Base-by-base conservation (phyloP, 2,888 invertebrate species). In the Drosophila rubida region DNA sequence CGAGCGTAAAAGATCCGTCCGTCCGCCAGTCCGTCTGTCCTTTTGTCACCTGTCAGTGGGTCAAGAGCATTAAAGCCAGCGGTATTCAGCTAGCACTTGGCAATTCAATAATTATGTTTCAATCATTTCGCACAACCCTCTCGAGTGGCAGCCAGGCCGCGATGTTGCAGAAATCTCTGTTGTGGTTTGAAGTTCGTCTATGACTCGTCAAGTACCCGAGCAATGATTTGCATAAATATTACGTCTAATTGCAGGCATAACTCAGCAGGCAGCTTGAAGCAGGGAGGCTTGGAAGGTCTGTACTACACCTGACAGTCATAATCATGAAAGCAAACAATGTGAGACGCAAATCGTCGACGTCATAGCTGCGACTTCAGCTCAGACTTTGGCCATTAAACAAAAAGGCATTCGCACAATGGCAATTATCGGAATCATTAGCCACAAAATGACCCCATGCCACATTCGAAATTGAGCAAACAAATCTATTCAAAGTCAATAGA, bases 341-440 rank as follows among this genome's bases (percentile, higher is more conserved):
- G 46, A 62, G 57, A 39, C 42, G 46, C 57, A n/a, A 51, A 58
- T 27, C 44, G 8, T 37, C 54, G 48, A 44, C 53, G 64, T 70
- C 63, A 46, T 23, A 54, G 59, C 25, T 49, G 55, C 4, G n/a
- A n/a, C n/a, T n/a, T n/a, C n/a, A 5, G 9, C 27, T 41, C 7
- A 11, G 25, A 14, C 57, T 35, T 42, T 13, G 35, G 5, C 73
- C 68, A 61, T 74, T 71, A 51, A 66, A 67, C 69, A 66, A 73
- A 57, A 50, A 73, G 51, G 53, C 54, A 78, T 84, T 82, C 87
- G 67, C 70, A 82, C 87, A 88, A 88, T 77, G 84, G 80, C 82
- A 86, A 88, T 82, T 82, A 82, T 82, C 65, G 73, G 78, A 83
- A 73, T 88, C 82, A 82, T 82, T 82, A 82, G 82, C 80, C 63